Base-by-base conservation (phyloP, 2,113 vertebrate genomes). In the Spheniscus mendiculus region DNA sequence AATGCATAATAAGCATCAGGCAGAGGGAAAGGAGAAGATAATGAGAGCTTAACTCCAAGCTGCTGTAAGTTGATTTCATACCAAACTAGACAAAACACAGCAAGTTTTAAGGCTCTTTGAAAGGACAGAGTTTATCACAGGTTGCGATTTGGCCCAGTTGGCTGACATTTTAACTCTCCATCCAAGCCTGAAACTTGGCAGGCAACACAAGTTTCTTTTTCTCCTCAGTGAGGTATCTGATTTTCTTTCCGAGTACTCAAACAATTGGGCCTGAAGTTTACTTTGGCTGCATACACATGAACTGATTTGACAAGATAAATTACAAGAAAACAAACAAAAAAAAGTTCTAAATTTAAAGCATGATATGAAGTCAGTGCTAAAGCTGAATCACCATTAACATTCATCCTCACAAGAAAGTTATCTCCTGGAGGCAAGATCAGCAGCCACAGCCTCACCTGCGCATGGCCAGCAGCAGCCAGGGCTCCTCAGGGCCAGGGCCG, bases 51-150 rank as follows among this genome's bases (percentile, higher is more conserved):
- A 77, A 52, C 11, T 61, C 20, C 55, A 65, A 77, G 52, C 26
- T 92, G 44, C 86, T 56, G 11, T 0, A 0, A 71, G 50, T 5
- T 88, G 23, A 69, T 79, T 89, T 93, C 77, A 69, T 40, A 80
- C 19, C 38, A 67, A 90, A 66, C 29, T 26, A 85, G 59, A 52
- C 40, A 83, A 80, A 90, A 74, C 25, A 53, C 38, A 82, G 52
- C 27, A 67, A 85, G 49, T n/a, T 55, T 61, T 72, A 55, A 38
- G 15, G 65, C 22, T 53, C 67, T 77, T 49, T 36, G 13, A 76
- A 73, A 83, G 12, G 56, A 16, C 32, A 82, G 40, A 84, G 91
- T 89, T 97, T 96, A 97, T 95, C 89, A 1, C n/a, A 87, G 78
- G 89, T 59, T 96, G 70, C 4, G 1, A 49, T 59, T 85, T 94